Percentiles rank a stretch among this genome's conserved stretches.
These are phyloP conservation scores for Megatriorchis doriae DNA, from an alignment of 2,113 vertebrate genomes.

Conservation along the genomic window DNA sequence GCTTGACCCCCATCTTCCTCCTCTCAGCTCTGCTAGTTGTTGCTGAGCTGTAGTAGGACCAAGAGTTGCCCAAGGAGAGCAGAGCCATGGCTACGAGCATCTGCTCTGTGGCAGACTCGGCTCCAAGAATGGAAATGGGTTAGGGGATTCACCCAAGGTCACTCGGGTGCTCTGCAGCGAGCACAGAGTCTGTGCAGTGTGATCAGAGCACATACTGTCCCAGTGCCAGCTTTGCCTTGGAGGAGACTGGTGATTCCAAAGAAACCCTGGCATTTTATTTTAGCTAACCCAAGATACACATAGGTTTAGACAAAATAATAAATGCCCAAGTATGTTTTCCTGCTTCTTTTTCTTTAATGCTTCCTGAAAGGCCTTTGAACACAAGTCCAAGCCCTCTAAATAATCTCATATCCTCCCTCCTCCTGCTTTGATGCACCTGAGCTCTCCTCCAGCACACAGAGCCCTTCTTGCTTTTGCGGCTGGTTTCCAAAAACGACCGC, in stretches of 20 bases:
- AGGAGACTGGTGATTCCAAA: background rate
- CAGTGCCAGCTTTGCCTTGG: background rate
- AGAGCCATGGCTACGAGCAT: rapidly evolving
- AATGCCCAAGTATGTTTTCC: background rate
- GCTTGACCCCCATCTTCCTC: background rate
- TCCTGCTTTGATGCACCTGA: conserved; percentile 37
- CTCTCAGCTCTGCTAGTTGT: background rate
- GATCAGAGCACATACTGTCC: background rate
- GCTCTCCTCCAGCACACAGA: background rate
- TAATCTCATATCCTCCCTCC: background rate
- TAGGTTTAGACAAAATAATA: conserved; percentile 12
- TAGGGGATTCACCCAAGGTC: background rate
- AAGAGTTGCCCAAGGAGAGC: background rate
- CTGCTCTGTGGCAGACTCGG: rapidly evolving
- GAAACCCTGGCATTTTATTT: background rate
- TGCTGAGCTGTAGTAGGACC: background rate
- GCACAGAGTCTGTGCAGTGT: background rate
- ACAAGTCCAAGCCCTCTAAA: background rate
- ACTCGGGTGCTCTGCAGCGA: background rate
- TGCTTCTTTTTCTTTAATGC: background rate
- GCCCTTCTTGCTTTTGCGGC: background rate
- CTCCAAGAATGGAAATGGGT: background rate
- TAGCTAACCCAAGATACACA: background rate
- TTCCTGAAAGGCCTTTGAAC: background rate
- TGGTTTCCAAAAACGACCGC: background rate